Evolutionary conservation across 2,797 vertebrate genomes (phyloP).

Genomic region (Odontamblyopus lacepedii): DNA sequence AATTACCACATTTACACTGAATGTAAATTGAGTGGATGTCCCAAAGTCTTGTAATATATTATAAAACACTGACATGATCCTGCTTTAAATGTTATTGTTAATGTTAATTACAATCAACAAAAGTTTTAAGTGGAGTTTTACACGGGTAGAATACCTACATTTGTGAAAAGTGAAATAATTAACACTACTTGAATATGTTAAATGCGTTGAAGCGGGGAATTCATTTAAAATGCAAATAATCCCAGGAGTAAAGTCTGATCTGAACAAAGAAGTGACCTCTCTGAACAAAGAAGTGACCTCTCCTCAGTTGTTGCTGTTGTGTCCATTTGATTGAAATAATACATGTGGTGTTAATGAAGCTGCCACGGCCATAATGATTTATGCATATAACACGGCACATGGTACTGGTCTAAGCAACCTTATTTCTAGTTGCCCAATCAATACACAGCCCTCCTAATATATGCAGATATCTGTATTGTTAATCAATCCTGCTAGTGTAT

Average conservation of each 20-base stretch:
- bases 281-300: neutral
- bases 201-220: neutral
- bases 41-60: too few relatives aligned
- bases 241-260: neutral
- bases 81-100: too few relatives aligned
- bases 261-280: neutral
- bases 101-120: too few relatives aligned
- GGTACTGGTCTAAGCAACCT: neutral
- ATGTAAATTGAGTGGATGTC: neutral
- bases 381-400: neutral
- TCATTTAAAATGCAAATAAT: neutral
- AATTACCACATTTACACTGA: neutral
- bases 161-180: too few relatives aligned
- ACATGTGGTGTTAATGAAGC: neutral
- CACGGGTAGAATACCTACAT: too few relatives aligned
- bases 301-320: neutral
- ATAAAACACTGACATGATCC: too few relatives aligned
- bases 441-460: neutral
- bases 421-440: neutral
- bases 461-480: slow-evolving; percentile 11
- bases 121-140: too few relatives aligned
- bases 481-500: slow-evolving; percentile 17
- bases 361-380: neutral
- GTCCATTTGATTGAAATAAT: too few relatives aligned
- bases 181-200: neutral